Base-by-base conservation (phyloP, 2,797 vertebrate genomes). In the Chelon auratus region DNA sequence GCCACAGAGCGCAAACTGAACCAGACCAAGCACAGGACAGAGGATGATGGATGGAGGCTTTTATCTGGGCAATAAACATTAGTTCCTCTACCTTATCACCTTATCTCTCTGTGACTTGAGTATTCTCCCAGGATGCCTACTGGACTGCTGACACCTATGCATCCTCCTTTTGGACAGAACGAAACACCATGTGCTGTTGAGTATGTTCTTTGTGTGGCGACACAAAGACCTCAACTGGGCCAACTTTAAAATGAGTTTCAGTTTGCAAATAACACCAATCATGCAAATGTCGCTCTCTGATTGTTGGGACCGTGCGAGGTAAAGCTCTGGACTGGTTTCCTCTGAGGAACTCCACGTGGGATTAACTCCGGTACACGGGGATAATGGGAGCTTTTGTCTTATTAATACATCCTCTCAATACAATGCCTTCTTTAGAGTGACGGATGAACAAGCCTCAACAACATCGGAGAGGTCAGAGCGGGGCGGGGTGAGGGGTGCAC, bases 301-400 rank as follows among this genome's bases (percentile, higher is more conserved):
- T 5, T 33, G 7, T 40, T 52, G 57, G 36, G 15, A 48, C 22
- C 13, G 22, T 56, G 47, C 68, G 68, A 52, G 60, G 67, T 68
- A 42, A 71, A 48, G 45, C 58, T 68, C 24, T 57, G 69, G 39
- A 58, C 59, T 53, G 68, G 37, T 52, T 81, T 65, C 45, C 81
- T 83, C 60, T 55, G 51, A 50, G 59, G 57, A 78, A 53, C 56
- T 56, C 63, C 68, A 78, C 75, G 62, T 22, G 63, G 86, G 87
- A 88, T 85, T 87, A 89, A 87, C 87, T 84, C 56, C 59, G 65
- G 77, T 87, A 78, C 86, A 83, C 22, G 68, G 69, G 87, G 82
- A 93, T 91, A 93, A 93, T 89, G 89, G 91, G 71, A 74, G 76
- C 93, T 93, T 93, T 95, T 95, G 93, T 95, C 92, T 95, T 91